A percentile compares a stretch with the other conserved stretches of the same genome.
phyloP scores from a whole-genome alignment of 2,113 vertebrate genomes.

The Dermatemys mawii region DNA sequence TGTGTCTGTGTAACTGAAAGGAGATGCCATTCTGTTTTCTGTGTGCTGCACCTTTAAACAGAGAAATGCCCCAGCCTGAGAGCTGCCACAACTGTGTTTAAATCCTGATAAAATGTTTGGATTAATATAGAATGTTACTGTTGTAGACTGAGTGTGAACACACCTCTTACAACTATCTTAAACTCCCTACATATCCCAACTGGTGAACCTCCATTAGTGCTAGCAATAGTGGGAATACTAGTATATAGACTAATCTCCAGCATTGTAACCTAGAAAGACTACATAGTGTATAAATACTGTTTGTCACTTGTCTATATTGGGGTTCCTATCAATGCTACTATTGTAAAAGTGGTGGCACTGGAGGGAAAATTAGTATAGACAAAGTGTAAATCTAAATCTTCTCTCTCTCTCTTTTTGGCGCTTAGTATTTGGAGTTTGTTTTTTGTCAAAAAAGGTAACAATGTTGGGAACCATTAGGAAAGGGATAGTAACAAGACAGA shows the following conservation, averaged over 20 bases:
- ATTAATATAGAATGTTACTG: background rate
- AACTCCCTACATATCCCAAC: background rate
- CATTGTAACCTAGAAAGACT: background rate
- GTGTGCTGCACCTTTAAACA: background rate
- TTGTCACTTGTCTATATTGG: background rate
- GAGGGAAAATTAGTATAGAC: background rate
- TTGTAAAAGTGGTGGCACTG: background rate
- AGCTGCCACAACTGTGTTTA: rapidly evolving
- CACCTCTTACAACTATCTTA: too few relatives aligned
- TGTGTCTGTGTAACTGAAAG: background rate
- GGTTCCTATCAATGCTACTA: background rate
- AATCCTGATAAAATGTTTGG: background rate
- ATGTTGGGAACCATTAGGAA: too few relatives aligned
- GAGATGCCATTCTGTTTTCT: background rate
- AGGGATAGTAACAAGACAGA: too few relatives aligned
- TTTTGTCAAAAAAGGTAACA: too few relatives aligned
- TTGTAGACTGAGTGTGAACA: background rate
- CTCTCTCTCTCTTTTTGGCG: background rate
- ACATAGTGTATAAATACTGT: background rate
- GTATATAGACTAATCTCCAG: background rate
- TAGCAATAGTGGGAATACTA: background rate
- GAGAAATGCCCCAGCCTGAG: background rate
- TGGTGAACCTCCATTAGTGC: background rate
- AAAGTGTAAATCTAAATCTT: background rate
- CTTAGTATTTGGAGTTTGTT: background rate